Base-by-base conservation (phyloP, 2,797 vertebrate species). In the Enteromius paludinosus region DNA sequence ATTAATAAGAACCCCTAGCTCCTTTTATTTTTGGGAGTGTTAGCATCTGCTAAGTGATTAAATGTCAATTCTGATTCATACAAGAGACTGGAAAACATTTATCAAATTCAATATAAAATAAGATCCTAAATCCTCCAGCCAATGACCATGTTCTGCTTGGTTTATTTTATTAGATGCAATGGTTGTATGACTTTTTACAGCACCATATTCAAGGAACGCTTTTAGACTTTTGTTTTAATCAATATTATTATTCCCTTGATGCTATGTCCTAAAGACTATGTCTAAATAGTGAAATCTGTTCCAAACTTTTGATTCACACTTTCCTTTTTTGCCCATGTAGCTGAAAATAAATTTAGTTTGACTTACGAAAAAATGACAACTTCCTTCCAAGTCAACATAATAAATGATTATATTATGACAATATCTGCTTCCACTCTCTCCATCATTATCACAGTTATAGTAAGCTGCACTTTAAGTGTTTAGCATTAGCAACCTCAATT, bases 91-190 rank as follows among this genome's bases (percentile, higher is more conserved):
- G 7, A 61, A 15, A 25, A 38, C 20, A 56, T 56, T 8, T 38
- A 62, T 5, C 15, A 43, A 17, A 45, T 64, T 64, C 62, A 14
- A 14, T 65, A 4, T 28, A 28, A 23, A 70, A 47, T 28, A 18
- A 28, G 68, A 25, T 70, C 68, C 23, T 33, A 65, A 68, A 38
- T 41, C n/a, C 23, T 56, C 17, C 33, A 78, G 72, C 41, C 45
- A 43, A 47, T 17, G n/a, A 75, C 41, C 33, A 77, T 33, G 30
- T 54, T 78, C 64, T 38, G n/a, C 14, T 23, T 68, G 45, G 30
- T 68, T 68, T 78, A 66, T 78, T 78, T 18, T 68, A 68, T 62
- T 18, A 62, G 17, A 62, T 66, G 20, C 52, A 78, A 78, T 12
- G 45, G 45, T 8, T 72, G 70, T 35, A 35, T 38, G 45, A 52